Evolutionary conservation across 2,797 vertebrate species (phyloP), one percentile per base, ranked within the genome.

Genomic region (Triplophysa yarkandensis): DNA sequence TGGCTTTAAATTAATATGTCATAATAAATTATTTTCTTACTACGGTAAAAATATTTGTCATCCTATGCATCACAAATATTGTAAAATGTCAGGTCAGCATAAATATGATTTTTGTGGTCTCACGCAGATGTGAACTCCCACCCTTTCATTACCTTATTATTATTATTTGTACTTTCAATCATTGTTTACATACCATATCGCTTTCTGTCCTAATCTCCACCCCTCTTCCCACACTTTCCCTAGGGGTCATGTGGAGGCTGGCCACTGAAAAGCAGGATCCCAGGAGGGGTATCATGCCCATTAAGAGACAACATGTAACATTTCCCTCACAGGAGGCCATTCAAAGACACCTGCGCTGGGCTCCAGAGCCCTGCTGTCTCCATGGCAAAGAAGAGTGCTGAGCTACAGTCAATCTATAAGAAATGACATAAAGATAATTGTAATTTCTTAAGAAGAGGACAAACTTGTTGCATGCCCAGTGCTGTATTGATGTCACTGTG

Each of bases 291-390:
- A 32, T 4, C 32, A 19, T 1, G 10, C 52, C 27, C 43, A 46
- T 69, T 75, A 68, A 43, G 11, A 69, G 44, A 58, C 57, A 43
- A 32, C 63, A 41, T 36, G 41, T 57, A 28, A 46, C 68, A 46
- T 39, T 70, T 39, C 41, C 72, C 55, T 68, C 77, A 70, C 23
- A 57, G 30, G 61, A 77, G 44, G 13, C 61, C 23, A 55, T 65
- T 66, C 19, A 70, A 25, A 68, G 43, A 60, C 55, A 75, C 64
- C 64, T 67, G 55, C 55, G 34, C 19, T 1, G 0, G 39, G 30
- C 71, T 55, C 62, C 27, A 19, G 30, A 41, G 61, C 30, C 68
- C 34, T 21, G 1, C 11, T 0, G 21, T 79, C 77, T 74, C 74
- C 62, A 77, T 77, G 66, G 39, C 39, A 46, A 70, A 65, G 3